phyloP scores from a whole-genome alignment of 1,140 invertebrate genomes.

The Lethocerus indicus region DNA sequence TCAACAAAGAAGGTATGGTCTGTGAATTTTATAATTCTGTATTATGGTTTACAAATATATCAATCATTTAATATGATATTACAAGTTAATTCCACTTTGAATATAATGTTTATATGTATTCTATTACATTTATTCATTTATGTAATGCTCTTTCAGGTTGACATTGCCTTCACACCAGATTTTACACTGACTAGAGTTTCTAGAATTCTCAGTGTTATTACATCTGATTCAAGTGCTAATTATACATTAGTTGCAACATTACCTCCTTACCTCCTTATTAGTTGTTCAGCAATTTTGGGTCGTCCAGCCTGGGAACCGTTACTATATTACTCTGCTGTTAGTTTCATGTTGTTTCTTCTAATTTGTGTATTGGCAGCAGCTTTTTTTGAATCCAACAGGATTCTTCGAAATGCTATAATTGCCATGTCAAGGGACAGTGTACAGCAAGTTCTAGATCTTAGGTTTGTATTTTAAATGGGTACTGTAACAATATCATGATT shows the following conservation, averaged over 20 bases:
- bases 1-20: constrained; percentile 40
- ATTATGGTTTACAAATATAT: not conserved
- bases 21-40: not conserved
- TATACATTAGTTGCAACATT: constrained; percentile 66
- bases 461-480: constrained; percentile 26
- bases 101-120: not conserved
- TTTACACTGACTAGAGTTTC: constrained; percentile 70
- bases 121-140: constrained; percentile 1
- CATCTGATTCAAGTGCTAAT: constrained; percentile 43
- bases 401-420: constrained; percentile 35
- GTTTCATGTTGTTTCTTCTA: constrained; percentile 41
- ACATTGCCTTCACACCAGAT: constrained; percentile 85
- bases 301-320: constrained; percentile 65
- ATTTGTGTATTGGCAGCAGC: constrained; percentile 48
- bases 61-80: not conserved
- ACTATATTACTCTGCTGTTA: constrained; percentile 48
- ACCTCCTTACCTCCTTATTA: constrained; percentile 52
- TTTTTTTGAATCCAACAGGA: constrained; percentile 56
- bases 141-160: constrained; percentile 38
- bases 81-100: not conserved
- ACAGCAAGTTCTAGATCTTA: constrained; percentile 39
- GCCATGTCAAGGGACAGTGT: constrained; percentile 29
- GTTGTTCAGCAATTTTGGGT: constrained; percentile 50
- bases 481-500: constrained; percentile 12
- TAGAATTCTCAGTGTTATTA: constrained; percentile 38